These are phyloP conservation scores for Craterocephalus amniculus DNA, from an alignment of 2,797 vertebrate species.

Conservation along the genomic window DNA sequence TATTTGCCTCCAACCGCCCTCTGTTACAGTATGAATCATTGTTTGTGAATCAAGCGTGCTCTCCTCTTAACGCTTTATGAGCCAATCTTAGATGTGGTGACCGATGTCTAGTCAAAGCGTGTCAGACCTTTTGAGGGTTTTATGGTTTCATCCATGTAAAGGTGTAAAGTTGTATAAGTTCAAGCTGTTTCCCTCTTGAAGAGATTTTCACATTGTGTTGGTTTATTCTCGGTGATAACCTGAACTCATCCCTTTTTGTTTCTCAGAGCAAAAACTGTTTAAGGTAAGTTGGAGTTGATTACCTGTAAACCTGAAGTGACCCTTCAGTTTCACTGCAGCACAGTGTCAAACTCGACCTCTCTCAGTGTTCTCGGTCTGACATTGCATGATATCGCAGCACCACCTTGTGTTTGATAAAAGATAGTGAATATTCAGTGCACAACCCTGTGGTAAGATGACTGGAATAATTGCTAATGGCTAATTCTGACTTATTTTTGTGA, in stretches of 20 bases:
- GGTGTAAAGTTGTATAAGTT: too few relatives aligned
- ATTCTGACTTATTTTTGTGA: background rate
- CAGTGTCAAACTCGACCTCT: background rate
- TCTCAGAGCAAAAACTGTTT: background rate
- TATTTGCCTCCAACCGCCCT: background rate
- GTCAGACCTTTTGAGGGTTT: background rate
- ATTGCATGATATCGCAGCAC: slow-evolving; percentile 30
- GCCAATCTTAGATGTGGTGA: background rate
- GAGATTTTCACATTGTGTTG: background rate
- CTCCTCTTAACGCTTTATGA: background rate
- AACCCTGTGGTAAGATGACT: background rate
- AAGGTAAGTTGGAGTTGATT: background rate
- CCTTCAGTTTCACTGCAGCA: too few relatives aligned
- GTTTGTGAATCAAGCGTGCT: slow-evolving; percentile 1
- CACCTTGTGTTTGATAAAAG: slow-evolving; percentile 47
- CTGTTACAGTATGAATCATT: slow-evolving; percentile 13
- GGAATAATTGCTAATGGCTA: background rate
- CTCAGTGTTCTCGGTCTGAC: background rate
- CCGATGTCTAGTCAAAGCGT: background rate
- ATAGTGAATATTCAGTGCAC: background rate
- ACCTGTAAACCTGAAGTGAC: background rate
- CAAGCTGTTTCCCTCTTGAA: background rate
- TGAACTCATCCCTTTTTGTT: too few relatives aligned
- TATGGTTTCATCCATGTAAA: background rate
- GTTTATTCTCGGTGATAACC: too few relatives aligned